Percentiles rank a stretch among this genome's conserved stretches.
Evolutionary conservation across 2,888 invertebrate genomes (phyloP).

Genomic region (Drosophila lacicola): DNA sequence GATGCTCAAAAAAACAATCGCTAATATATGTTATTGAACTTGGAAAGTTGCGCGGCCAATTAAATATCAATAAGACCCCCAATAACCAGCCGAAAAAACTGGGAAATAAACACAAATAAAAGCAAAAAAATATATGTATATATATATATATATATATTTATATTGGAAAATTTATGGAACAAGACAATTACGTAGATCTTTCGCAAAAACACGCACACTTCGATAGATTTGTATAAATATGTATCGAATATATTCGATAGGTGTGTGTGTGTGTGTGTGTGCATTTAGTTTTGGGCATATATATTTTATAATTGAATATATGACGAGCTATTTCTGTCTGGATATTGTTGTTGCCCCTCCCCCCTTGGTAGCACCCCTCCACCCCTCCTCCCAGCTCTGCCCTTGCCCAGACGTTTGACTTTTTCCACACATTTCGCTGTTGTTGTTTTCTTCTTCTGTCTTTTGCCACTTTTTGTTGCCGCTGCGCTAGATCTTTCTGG

Average conservation of each 20-base stretch:
- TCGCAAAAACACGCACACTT: constrained; percentile 10
- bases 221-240: constrained; percentile 6
- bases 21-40: no score
- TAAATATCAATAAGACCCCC: no score
- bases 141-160: constrained; percentile 14
- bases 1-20: no score
- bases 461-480: constrained; percentile 40
- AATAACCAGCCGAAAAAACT: no score
- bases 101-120: constrained; percentile 24
- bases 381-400: background rate
- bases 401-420: constrained; percentile 4
- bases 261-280: no score
- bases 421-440: constrained; percentile 18
- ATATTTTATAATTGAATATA: constrained; percentile 19
- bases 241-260: background rate
- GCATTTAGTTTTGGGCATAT: no score
- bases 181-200: constrained; percentile 70
- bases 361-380: background rate
- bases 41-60: no score
- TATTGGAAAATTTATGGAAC: constrained; percentile 22
- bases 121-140: constrained; percentile 13
- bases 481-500: constrained; percentile 24
- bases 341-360: constrained; percentile 40
- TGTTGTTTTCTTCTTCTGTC: constrained; percentile 3
- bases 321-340: constrained; percentile 59